Base-by-base conservation (phyloP, 2,888 invertebrate species). In the Lumbricus terrestris region DNA sequence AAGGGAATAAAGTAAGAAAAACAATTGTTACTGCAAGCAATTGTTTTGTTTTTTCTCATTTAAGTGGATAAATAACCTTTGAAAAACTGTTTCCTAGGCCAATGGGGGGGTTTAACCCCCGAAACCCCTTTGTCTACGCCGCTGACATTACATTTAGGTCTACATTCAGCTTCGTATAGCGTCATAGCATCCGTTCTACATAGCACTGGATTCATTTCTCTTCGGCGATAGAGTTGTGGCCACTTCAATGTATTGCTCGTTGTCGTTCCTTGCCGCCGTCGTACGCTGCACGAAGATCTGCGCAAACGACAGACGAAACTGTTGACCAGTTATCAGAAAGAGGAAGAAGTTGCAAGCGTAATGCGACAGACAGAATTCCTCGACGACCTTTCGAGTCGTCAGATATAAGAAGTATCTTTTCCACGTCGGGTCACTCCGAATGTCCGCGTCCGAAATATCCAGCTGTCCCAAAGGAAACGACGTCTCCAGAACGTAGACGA, bases 291-390 rank as follows among this genome's bases (percentile, higher is more conserved):
- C 15, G 20, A 85, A 35, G 42, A 89, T 38, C 34, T 35, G 29
- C 0, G 0, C 23, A 40, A 91, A 34, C 4, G 91, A 34, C 35
- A 69, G 89, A 18, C 94, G 89, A 91, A 94, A 94, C 90, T 93
- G 93, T 88, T 91, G 91, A 3, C 94, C 94, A 11, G 94, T 94
- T 47, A 93, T 90, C 69, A 92, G 91, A 91, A 94, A 94, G 42
- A 94, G 92, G 91, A 94, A 92, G 91, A 94, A 92, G 91, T 94
- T 94, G 89, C 93, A 93, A n/a, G 94, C 93, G 92, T 93, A 94
- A 90, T 94, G 94, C 42, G 94, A 94, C 89, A 94, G 90, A 89
- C 94, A 93, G 35, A 94, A 89, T 82, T 93, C 93, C 88, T 94
- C 94, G 18, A 93, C 92, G 20, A 94, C 90, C 91, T 93, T 94